Base-by-base conservation (phyloP, 2,797 vertebrate genomes). In the Poeciliopsis turneri region DNA sequence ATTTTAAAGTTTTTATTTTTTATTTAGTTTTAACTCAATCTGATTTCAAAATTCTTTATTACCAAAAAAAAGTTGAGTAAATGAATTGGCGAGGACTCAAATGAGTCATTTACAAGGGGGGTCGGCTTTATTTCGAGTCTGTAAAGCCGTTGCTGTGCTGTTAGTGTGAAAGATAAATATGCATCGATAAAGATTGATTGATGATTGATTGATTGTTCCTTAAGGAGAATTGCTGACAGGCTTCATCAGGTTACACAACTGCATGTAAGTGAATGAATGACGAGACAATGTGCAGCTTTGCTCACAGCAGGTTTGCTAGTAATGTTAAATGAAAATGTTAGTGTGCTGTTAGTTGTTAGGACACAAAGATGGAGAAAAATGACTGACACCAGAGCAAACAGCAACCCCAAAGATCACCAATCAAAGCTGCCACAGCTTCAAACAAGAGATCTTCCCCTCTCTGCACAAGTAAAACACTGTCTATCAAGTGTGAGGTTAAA, bases 321-420 rank as follows among this genome's bases (percentile, higher is more conserved):
- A 73, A 51, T 6, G 71, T 77, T 82, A 83, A 49, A 16, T 46
- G 57, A 57, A 79, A 76, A 46, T 7, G 45, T 46, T 49, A 51
- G 2, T 3, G 74, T 64, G 76, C 20, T 0, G 9, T 82, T 49
- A 85, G 74, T 8, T 20, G 81, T 86, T 81, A 83, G 47, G 36
- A 83, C 49, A 76, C 16, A 41, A 45, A 25, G 11, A 82, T 85
- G 89, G 73, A 78, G 55, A 72, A 81, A 51, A 79, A 74, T 78
- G 88, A 87, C 78, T 23, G 88, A 82, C 91, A 92, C 90, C 89
- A 82, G 76, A 47, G 85, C 61, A 88, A 87, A 86, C 53, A 78
- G 76, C 25, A 78, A 82, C 74, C 74, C 80, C 76, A 68, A 46
- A 84, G 57, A 78, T 16, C 16, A 4, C 69, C 68, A 45, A 28